phyloP scores from a whole-genome alignment of 1,140 invertebrate species.

The Cherax destructor region DNA sequence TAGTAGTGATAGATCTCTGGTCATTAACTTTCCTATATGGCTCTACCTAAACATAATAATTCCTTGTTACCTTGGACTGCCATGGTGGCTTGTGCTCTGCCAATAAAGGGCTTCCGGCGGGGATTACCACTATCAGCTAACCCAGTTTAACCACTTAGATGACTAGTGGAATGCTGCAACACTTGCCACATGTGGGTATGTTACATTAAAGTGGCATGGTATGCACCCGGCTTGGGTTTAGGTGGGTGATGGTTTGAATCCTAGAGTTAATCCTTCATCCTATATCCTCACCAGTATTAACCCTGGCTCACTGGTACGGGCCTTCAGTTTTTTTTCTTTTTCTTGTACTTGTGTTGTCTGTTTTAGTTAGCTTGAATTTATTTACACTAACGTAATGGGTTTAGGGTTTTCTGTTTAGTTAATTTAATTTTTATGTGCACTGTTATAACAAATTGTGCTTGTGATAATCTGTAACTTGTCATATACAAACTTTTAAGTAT shows the following conservation, averaged over 20 bases:
- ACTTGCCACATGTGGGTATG: neutral
- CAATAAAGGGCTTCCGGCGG: neutral
- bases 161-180: neutral
- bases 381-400: conserved; percentile 1
- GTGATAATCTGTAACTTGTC: neutral
- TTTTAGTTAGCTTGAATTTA: neutral
- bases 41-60: neutral
- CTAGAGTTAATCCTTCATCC: conserved; percentile 1
- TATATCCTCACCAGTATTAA: neutral
- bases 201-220: neutral
- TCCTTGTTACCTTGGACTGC: neutral
- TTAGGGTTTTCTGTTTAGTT: neutral
- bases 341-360: neutral
- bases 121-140: neutral
- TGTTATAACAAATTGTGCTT: neutral
- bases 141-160: neutral
- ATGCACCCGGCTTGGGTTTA: conserved; percentile 9
- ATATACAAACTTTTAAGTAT: neutral
- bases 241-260: conserved; percentile 6
- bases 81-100: neutral
- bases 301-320: conserved; percentile 2
- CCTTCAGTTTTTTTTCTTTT: neutral
- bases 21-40: neutral
- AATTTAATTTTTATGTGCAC: neutral
- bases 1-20: neutral